Evolutionary conservation across 2,888 invertebrate species (phyloP).

Genomic region (Nomada fucata): DNA sequence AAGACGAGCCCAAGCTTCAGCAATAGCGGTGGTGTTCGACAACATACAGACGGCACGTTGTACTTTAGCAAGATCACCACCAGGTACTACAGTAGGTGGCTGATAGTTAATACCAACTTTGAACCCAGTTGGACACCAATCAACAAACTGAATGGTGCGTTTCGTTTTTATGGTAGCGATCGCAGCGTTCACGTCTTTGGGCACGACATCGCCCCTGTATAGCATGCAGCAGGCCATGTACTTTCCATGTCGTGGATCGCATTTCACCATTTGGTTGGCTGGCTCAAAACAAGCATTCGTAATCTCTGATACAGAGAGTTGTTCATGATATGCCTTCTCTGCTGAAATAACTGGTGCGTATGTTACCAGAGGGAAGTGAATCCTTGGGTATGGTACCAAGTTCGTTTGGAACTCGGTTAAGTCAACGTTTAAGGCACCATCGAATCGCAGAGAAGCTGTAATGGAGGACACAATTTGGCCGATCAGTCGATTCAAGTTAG

Average conservation of each 20-base stretch:
- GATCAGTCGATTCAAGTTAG: constrained; percentile 97
- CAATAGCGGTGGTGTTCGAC: constrained; percentile 98
- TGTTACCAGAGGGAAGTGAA: constrained; percentile 97
- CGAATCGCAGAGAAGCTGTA: constrained; percentile 96
- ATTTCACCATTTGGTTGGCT: constrained; percentile 97
- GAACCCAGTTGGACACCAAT: constrained; percentile 95
- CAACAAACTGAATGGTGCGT: constrained; percentile 96
- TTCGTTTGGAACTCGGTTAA: constrained; percentile 96
- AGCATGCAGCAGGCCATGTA: constrained; percentile 99
- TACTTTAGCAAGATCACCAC: constrained; percentile 97
- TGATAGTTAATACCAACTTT: constrained; percentile 97
- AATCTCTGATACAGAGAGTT: constrained; percentile 95
- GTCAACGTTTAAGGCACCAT: constrained; percentile 95
- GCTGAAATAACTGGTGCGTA: constrained; percentile 97
- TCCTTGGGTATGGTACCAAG: constrained; percentile 97
- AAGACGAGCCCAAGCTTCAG: constrained; percentile 98
- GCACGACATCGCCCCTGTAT: constrained; percentile 97
- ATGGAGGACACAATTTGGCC: constrained; percentile 97
- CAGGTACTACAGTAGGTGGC: constrained; percentile 97
- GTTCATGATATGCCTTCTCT: constrained; percentile 97
- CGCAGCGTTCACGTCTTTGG: constrained; percentile 98
- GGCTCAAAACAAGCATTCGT: constrained; percentile 98
- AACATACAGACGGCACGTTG: constrained; percentile 99
- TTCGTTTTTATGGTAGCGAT: constrained; percentile 98
- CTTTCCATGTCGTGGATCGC: constrained; percentile 96